These are phyloP conservation scores for Gopherus evgoodei DNA, from an alignment of 2,113 vertebrate genomes.

Conservation along the genomic window DNA sequence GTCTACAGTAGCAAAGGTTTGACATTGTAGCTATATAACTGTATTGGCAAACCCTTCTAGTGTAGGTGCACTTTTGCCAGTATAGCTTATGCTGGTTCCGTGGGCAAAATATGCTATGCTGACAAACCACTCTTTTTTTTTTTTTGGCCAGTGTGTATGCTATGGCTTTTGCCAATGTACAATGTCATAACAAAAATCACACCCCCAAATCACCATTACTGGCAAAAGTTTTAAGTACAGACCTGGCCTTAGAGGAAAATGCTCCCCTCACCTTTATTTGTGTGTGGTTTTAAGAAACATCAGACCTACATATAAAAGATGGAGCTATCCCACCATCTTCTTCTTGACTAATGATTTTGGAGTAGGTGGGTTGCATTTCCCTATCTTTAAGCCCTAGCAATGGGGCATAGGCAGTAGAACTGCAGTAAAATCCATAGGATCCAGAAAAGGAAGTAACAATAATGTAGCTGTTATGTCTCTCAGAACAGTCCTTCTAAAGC, in stretches of 20 bases:
- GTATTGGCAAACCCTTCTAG: neutral
- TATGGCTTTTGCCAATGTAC: constrained; percentile 24
- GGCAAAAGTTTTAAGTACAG: constrained; percentile 27
- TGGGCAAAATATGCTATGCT: constrained; percentile 24
- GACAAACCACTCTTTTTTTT: constrained; percentile 22
- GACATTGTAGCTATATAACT: neutral
- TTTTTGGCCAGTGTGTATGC: constrained; percentile 34
- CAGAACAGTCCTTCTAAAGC: neutral
- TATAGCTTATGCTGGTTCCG: neutral
- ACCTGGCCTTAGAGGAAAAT: constrained; percentile 18
- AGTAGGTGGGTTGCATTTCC: neutral
- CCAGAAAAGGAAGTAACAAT: neutral
- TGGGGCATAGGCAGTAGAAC: neutral
- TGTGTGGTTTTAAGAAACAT: neutral
- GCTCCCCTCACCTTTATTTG: neutral
- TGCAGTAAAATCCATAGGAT: neutral
- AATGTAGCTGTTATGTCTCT: neutral
- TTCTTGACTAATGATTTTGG: constrained; percentile 1
- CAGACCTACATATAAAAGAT: neutral
- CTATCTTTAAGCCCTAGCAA: constrained; percentile 18
- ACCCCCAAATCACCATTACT: constrained; percentile 38
- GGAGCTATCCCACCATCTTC: neutral
- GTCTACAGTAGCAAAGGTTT: neutral
- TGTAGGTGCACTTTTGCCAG: neutral
- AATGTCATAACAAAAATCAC: constrained; percentile 27